Base-by-base conservation (phyloP, 2,888 invertebrate genomes). In the Laothoe populi region DNA sequence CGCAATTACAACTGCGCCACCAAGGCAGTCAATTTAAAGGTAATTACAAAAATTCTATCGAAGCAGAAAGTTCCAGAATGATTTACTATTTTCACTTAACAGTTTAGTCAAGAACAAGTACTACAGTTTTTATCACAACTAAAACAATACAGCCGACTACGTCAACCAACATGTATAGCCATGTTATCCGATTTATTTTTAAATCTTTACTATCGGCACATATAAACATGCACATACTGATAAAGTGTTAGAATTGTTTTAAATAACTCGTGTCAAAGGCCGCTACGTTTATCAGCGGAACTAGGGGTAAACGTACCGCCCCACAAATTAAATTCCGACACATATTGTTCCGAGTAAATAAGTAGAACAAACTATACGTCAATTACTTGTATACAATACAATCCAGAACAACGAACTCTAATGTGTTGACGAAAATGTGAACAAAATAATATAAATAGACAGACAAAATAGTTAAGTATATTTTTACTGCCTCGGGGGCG, bases 291-390 rank as follows among this genome's bases (percentile, higher is more conserved):
- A 53, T 63, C 59, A 35, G 21, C 46, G 35, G 45, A 62, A 59
- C 59, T 45, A 58, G 49, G 49, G 49, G 19, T 49, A 63, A 65
- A 40, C 59, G 40, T 23, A 26, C 59, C 35, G 48, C 26, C 49
- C 23, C 26, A 44, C 53, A 35, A 53, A 53, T 53, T 53, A 53
- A 53, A 53, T 53, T 35, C 49, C 53, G 35, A 53, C 53, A 31
- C 26, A 31, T 16, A 19, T 10, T 23, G 53, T 31, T 31, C 19
- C 11, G 16, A 16, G 19, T 11, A 53, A 24, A 31, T 44, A 44
- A 19, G 44, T 44, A 19, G 53, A 31, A 35, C 19, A 53, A 19
- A 11, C 24, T 38, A 21, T 21, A 13, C 13, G 24, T 31, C 35
- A 35, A 53, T 53, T 53, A 31, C 19, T 31, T 26, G 13, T 11